phyloP scores from a whole-genome alignment of 2,888 invertebrate species.

The Azorinus chamasolen region DNA sequence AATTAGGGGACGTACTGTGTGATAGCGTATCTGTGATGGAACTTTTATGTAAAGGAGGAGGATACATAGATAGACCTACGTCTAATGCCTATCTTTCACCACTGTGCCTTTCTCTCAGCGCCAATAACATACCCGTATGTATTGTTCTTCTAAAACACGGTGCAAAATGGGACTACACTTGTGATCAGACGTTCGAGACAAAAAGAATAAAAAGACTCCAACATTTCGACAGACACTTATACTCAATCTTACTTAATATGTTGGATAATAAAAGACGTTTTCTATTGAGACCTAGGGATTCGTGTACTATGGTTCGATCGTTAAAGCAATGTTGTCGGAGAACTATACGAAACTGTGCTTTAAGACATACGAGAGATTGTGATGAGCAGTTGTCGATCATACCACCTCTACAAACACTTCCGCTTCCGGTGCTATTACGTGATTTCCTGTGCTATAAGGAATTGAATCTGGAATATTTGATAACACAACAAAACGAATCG shows the following conservation, averaged over 20 bases:
- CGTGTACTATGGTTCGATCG: neutral
- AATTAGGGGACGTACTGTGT: constrained; percentile 3
- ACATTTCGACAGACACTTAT: neutral
- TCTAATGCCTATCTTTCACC: neutral
- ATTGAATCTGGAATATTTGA: constrained; percentile 2
- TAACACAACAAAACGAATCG: neutral
- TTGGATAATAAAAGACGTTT: constrained; percentile 6
- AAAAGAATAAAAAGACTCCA: constrained; percentile 4
- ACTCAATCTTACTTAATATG: neutral
- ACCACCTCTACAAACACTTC: constrained; percentile 13
- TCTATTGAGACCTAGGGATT: neutral
- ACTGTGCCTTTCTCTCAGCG: constrained; percentile 11
- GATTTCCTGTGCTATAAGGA: constrained; percentile 38
- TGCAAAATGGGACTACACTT: constrained; percentile 21
- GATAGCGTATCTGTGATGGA: constrained; percentile 22
- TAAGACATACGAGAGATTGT: neutral
- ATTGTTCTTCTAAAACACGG: constrained; percentile 46
- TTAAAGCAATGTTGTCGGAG: constrained; percentile 32
- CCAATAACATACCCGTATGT: constrained; percentile 31
- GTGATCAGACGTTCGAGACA: constrained; percentile 7
- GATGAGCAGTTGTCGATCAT: constrained; percentile 8
- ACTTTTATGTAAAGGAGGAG: constrained; percentile 4
- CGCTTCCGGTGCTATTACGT: constrained; percentile 21
- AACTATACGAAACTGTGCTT: constrained; percentile 21
- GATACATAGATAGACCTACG: neutral